Evolutionary conservation across 1,140 invertebrate species (phyloP).

Genomic region (Macrocentrus cingulum): DNA sequence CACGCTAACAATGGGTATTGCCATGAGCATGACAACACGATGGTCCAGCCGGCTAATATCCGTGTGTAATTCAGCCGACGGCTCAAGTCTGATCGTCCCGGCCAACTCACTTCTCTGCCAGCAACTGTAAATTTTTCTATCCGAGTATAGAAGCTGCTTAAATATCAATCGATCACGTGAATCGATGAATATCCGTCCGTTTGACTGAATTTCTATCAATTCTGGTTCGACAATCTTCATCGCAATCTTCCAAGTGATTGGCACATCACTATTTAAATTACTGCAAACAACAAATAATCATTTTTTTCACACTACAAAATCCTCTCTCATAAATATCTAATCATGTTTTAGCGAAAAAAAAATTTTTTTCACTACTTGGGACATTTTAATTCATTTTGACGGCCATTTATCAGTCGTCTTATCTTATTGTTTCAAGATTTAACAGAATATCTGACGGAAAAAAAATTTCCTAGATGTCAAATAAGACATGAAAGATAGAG

Average conservation of each 20-base stretch:
- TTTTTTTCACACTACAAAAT: constrained; percentile 23
- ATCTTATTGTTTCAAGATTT: too few relatives aligned
- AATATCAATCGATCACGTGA: constrained; percentile 55
- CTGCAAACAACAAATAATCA: constrained; percentile 37
- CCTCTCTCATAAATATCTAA: too few relatives aligned
- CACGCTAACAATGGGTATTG: constrained; percentile 51
- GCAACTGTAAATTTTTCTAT: constrained; percentile 66
- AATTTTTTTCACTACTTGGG: too few relatives aligned
- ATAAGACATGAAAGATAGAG: too few relatives aligned
- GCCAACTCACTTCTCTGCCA: constrained; percentile 65
- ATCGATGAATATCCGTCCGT: constrained; percentile 56
- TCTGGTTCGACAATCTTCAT: constrained; percentile 49
- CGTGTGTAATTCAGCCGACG: constrained; percentile 55
- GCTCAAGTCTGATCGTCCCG: constrained; percentile 63
- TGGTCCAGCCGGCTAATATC: constrained; percentile 56
- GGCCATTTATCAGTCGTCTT: too few relatives aligned
- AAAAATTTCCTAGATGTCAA: too few relatives aligned
- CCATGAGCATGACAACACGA: constrained; percentile 57
- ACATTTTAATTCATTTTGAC: too few relatives aligned
- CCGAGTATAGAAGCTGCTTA: constrained; percentile 53
- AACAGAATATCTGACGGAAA: too few relatives aligned
- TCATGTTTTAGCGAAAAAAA: too few relatives aligned
- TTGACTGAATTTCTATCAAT: constrained; percentile 46
- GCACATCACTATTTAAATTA: constrained; percentile 56
- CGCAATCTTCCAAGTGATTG: constrained; percentile 59